Base-by-base conservation (phyloP, 2,797 vertebrate genomes). In the Arremon aurantiirostris region DNA sequence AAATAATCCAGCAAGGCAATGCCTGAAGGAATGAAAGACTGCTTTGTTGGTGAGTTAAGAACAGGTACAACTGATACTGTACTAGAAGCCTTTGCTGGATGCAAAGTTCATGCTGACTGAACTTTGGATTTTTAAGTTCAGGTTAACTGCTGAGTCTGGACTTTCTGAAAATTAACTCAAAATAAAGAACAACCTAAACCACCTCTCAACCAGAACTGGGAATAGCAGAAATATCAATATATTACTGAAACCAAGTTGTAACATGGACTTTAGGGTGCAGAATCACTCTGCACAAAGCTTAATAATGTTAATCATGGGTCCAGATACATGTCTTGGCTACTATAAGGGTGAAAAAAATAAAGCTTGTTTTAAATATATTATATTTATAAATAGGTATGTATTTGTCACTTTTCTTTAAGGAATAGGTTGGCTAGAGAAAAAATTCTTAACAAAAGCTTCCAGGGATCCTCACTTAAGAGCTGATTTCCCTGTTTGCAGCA, bases 331-430 rank as follows among this genome's bases (percentile, higher is more conserved):
- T 55, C 12, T 52, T 73, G 28, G 35, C 7, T 64, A 60, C 16
- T 60, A 9, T 34, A 68, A 66, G 9, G 17, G 7, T 46, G 46
- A 24, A 23, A 65, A 34, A 46, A 34, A 35, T 6, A 14, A 52
- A 61, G 2, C 8, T 59, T 72, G 2, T 21, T 72, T 82, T 72
- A 72, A 73, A 44, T 72, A 27, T 27, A 17, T 14, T 47, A 6
- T 34, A 35, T 65, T 88, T 86, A 49, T 34, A 82, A 55, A 37
- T 6, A 71, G 21, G 15, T 37, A 28, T 0, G 0, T 37, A 41
- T 86, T 69, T 89, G 12, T 76, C 27, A 35, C 42, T 89, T 95
- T 75, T 23, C 27, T 94, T 88, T 69, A 69, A 89, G 35, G 66
- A 84, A 30, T 37, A 80, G 13, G 1, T 61, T 76, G 52, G 6